phyloP scores from a whole-genome alignment of 2,797 vertebrate species.

The Sebastes steindachneri region DNA sequence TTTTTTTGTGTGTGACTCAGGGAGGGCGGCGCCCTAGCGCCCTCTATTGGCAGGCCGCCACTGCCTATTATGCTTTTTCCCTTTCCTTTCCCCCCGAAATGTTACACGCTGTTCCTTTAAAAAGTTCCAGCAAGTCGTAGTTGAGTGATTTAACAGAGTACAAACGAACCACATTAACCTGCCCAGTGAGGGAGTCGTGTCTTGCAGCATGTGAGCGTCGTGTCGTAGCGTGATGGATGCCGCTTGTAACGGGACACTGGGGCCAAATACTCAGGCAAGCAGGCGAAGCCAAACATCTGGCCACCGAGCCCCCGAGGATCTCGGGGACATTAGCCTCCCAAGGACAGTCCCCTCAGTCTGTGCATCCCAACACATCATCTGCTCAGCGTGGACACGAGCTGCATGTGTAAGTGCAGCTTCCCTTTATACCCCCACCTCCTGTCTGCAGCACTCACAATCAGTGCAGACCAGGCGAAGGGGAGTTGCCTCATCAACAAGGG shows the following conservation, averaged over 20 bases:
- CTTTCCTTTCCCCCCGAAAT: background rate
- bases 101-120: background rate
- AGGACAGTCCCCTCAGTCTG: slow-evolving; percentile 24
- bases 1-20: no score
- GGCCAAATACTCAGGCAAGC: slow-evolving; percentile 6
- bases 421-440: background rate
- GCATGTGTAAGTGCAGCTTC: background rate
- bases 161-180: background rate
- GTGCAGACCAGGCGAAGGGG: background rate
- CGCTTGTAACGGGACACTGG: slow-evolving; percentile 9
- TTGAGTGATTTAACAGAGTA: background rate
- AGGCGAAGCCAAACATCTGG: slow-evolving; percentile 55
- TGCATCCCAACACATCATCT: slow-evolving; percentile 3
- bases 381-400: background rate
- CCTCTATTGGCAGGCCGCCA: no score
- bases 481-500: slow-evolving; percentile 10
- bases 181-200: background rate
- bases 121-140: background rate
- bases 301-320: slow-evolving; percentile 14
- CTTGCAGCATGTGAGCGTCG: background rate
- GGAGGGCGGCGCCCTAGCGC: no score
- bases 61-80: background rate
- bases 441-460: slow-evolving; percentile 16
- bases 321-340: slow-evolving; percentile 38
- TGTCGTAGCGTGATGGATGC: slow-evolving; percentile 28